phyloP scores from a whole-genome alignment of 2,888 invertebrate genomes.

The Phortica magna region DNA sequence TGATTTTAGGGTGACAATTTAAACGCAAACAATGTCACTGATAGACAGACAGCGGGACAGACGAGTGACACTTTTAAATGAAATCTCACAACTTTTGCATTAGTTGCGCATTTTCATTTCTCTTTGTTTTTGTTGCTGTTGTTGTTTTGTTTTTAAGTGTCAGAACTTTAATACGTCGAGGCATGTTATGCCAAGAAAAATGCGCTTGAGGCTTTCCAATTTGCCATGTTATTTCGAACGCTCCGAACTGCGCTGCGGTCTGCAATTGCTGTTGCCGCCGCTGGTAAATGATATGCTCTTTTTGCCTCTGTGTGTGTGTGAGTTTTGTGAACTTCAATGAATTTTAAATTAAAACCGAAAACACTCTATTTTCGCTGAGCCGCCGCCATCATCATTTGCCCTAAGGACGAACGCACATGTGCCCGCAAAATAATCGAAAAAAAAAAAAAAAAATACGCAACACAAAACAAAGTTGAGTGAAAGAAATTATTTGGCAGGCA shows the following conservation, averaged over 20 bases:
- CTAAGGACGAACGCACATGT: slow-evolving; percentile 25
- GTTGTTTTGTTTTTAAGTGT: slow-evolving; percentile 57
- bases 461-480: slow-evolving; percentile 54
- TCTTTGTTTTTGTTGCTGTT: neutral
- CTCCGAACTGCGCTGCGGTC: too few relatives aligned
- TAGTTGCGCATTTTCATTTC: slow-evolving; percentile 43
- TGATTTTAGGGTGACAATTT: slow-evolving; percentile 13
- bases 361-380: slow-evolving; percentile 4
- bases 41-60: neutral
- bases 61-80: neutral
- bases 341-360: slow-evolving; percentile 62
- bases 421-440: slow-evolving; percentile 43
- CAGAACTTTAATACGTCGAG: slow-evolving; percentile 41
- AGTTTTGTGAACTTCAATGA: slow-evolving; percentile 63
- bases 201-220: too few relatives aligned
- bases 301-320: slow-evolving; percentile 46
- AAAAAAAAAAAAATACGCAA: too few relatives aligned
- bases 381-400: slow-evolving; percentile 35
- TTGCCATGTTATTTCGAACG: too few relatives aligned
- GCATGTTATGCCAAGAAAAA: too few relatives aligned
- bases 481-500: slow-evolving; percentile 50
- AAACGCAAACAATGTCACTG: neutral
- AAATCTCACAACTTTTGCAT: slow-evolving; percentile 52
- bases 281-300: neutral
- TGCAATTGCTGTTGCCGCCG: too few relatives aligned